Percentiles rank a stretch among this genome's conserved stretches.
phyloP scores from a whole-genome alignment of 1,140 invertebrate species.

The Drosophila murphyi region DNA sequence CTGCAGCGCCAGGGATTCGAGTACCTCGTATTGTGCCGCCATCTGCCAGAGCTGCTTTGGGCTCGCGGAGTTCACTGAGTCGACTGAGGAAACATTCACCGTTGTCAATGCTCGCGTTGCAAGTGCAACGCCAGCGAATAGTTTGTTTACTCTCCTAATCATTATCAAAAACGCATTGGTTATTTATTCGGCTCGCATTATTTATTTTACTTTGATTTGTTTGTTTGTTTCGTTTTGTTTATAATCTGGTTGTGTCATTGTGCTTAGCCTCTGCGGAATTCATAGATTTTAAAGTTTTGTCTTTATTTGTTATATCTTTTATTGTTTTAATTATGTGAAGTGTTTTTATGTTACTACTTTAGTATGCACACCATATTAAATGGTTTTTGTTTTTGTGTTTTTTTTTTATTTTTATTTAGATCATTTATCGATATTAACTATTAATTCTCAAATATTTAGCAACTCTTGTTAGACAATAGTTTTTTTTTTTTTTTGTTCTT shows the following conservation, averaged over 20 bases:
- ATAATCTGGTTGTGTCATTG: conserved; percentile 25
- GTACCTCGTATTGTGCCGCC: too few relatives aligned
- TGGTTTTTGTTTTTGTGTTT: conserved; percentile 1
- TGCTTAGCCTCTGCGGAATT: conserved; percentile 45
- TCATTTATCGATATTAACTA: conserved; percentile 19
- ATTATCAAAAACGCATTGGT: background rate
- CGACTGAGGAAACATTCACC: background rate
- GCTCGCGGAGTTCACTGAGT: background rate
- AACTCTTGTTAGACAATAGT: conserved; percentile 38
- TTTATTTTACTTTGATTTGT: conserved; percentile 31
- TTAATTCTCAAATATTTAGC: conserved; percentile 20
- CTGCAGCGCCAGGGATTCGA: background rate
- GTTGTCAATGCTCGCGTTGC: background rate
- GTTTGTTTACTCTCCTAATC: too few relatives aligned
- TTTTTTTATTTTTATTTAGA: background rate
- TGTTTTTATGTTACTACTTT: conserved; percentile 51
- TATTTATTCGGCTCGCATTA: conserved; percentile 29
- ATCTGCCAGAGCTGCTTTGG: background rate
- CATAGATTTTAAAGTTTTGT: conserved; percentile 20
- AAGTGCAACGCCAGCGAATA: too few relatives aligned
- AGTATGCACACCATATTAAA: conserved; percentile 40
- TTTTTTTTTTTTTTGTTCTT: background rate
- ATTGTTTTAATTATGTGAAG: conserved; percentile 23
- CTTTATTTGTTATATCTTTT: conserved; percentile 9
- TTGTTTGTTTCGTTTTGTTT: conserved; percentile 14